Conservation (phyloP, 2,888 invertebrate species). For the Xylota segnis region DNA sequence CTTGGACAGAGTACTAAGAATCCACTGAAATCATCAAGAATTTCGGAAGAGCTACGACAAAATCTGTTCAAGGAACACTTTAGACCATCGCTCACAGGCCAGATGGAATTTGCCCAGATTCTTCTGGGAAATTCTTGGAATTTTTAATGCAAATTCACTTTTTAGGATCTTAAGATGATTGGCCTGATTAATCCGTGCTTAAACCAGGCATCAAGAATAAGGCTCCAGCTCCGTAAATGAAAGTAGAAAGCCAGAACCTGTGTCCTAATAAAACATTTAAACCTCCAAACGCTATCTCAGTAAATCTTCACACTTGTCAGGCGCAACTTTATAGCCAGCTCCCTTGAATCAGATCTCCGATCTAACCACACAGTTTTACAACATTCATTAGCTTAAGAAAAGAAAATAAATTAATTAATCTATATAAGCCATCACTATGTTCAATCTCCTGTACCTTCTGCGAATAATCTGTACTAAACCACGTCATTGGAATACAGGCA, state of each 20-base stretch:
- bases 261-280: not conserved
- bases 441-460: conserved; percentile 2
- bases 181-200: too few species aligned
- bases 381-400: not conserved
- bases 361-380: not conserved
- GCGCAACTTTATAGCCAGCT: not conserved
- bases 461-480: conserved; percentile 7
- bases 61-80: too few species aligned
- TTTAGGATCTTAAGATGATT: too few species aligned
- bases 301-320: not conserved
- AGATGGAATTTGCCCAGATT: too few species aligned
- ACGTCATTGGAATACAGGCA: conserved; percentile 15
- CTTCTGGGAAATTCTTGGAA: too few species aligned
- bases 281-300: not conserved
- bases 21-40: too few species aligned
- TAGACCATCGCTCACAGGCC: too few species aligned
- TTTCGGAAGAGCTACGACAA: too few species aligned
- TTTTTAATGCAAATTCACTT: too few species aligned
- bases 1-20: too few species aligned
- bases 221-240: not conserved
- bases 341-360: conserved; percentile 4
- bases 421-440: conserved; percentile 1
- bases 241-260: conserved; percentile 6
- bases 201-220: too few species aligned
- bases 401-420: not conserved